These are phyloP conservation scores for Pampusana beccarii DNA, from an alignment of 2,113 vertebrate genomes.

Conservation along the genomic window DNA sequence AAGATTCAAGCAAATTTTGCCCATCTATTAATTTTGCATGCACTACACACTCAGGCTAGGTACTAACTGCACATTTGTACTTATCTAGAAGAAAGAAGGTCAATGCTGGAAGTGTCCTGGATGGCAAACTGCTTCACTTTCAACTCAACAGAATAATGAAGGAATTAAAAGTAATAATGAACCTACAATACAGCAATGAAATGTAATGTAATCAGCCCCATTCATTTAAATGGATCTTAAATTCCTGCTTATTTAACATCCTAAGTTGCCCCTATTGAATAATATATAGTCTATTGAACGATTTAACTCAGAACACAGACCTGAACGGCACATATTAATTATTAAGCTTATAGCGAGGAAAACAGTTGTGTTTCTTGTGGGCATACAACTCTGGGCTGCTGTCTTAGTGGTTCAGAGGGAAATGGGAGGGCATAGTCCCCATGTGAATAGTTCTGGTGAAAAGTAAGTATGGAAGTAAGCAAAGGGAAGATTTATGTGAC, in stretches of 20 bases:
- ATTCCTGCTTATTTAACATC: background rate
- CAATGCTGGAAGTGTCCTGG: background rate
- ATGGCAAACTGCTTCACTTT: background rate
- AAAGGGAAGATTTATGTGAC: background rate
- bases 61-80: background rate
- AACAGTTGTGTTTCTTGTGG: background rate
- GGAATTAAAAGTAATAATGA: slow-evolving; percentile 22
- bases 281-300: background rate
- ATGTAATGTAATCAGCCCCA: background rate
- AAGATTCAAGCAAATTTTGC: background rate
- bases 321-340: slow-evolving; percentile 38
- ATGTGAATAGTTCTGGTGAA: background rate
- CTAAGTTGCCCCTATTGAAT: background rate
- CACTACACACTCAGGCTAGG: background rate
- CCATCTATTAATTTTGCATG: slow-evolving; percentile 24
- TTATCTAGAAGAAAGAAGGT: background rate
- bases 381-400: background rate
- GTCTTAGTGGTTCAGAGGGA: background rate
- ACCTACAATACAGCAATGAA: background rate
- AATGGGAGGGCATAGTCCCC: background rate
- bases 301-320: background rate
- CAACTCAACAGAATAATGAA: slow-evolving; percentile 15
- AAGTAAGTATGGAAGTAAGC: background rate
- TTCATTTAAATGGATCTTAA: background rate
- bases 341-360: background rate